Conservation (phyloP, 2,888 invertebrate genomes). For the Caenorhabditis angaria region DNA sequence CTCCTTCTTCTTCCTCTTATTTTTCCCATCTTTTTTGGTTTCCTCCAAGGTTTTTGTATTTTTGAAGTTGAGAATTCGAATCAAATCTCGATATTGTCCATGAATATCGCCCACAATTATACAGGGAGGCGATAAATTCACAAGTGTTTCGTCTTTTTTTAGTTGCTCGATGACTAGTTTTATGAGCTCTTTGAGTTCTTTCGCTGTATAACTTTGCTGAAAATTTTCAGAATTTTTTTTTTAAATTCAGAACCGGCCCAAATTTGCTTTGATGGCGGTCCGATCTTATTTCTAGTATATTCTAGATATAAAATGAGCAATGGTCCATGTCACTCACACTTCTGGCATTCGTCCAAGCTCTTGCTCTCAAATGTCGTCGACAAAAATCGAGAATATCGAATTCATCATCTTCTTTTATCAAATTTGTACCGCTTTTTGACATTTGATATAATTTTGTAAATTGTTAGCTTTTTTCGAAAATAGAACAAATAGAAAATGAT, state of each 20-base stretch:
- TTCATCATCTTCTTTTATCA: too few relatives aligned
- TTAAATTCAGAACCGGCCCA: background rate
- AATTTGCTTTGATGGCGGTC: too few relatives aligned
- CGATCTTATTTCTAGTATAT: too few relatives aligned
- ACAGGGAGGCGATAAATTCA: slow-evolving; percentile 22
- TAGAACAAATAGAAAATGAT: too few relatives aligned
- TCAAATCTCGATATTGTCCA: slow-evolving; percentile 30
- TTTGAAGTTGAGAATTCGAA: slow-evolving; percentile 21
- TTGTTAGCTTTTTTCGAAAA: too few relatives aligned
- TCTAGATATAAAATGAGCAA: too few relatives aligned
- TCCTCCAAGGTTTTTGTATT: too few relatives aligned
- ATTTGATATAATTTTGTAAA: too few relatives aligned
- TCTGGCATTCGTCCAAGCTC: background rate
- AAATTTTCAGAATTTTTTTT: background rate
- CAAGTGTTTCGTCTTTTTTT: slow-evolving; percentile 10
- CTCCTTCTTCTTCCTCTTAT: background rate
- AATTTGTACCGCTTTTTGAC: too few relatives aligned
- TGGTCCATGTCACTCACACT: background rate
- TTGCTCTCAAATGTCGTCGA: background rate
- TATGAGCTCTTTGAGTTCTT: slow-evolving; percentile 12
- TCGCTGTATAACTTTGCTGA: slow-evolving; percentile 15
- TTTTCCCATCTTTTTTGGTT: too few relatives aligned
- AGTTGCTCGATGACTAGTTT: slow-evolving; percentile 13
- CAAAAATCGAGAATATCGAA: background rate
- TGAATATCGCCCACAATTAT: slow-evolving; percentile 39